Conservation (phyloP, 2,888 invertebrate species). For the Scrobipalpa costella region DNA sequence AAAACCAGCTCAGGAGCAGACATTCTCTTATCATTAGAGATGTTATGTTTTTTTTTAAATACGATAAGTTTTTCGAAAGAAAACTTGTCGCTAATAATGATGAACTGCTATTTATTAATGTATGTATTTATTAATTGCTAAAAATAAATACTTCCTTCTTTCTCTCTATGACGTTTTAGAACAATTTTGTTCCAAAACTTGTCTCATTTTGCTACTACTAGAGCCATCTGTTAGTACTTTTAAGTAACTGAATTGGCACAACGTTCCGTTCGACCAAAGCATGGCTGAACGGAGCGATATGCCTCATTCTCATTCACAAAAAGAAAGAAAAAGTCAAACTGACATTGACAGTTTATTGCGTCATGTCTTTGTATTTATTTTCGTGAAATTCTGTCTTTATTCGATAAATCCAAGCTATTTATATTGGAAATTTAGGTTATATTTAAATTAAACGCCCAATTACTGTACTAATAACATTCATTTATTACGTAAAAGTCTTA, state of each 20-base stretch:
- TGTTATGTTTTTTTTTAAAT: too few species aligned
- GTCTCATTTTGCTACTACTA: slow-evolving; percentile 34
- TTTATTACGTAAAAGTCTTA: neutral
- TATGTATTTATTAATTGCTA: too few species aligned
- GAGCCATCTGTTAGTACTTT: slow-evolving; percentile 44
- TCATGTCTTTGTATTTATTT: slow-evolving; percentile 24
- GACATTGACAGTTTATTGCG: slow-evolving; percentile 26
- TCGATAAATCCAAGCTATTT: neutral
- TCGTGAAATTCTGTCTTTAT: neutral
- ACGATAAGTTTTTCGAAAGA: too few species aligned
- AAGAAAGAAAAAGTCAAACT: neutral
- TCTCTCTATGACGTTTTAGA: neutral
- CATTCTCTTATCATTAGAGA: too few species aligned
- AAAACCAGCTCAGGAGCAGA: too few species aligned
- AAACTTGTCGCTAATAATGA: too few species aligned
- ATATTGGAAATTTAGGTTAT: neutral
- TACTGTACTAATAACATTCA: neutral
- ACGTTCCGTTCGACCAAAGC: neutral
- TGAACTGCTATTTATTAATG: too few species aligned
- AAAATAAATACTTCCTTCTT: too few species aligned
- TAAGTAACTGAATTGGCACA: neutral
- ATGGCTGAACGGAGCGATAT: neutral
- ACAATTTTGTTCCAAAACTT: neutral
- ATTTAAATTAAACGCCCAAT: neutral
- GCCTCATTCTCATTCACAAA: neutral